phyloP scores from a whole-genome alignment of 2,888 invertebrate genomes.

The Mylabris sibirica region DNA sequence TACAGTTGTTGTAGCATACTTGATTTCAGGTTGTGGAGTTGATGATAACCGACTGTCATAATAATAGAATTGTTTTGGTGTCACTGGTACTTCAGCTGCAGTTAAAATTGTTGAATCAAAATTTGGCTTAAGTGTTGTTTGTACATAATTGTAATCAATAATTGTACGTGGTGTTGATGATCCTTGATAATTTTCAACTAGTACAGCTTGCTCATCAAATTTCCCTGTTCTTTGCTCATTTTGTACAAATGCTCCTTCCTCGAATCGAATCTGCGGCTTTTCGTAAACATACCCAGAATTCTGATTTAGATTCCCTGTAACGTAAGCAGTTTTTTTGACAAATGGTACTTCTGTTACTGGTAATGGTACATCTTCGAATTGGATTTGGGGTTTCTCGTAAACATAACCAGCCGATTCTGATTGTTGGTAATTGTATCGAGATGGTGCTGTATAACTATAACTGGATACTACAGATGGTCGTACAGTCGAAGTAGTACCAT shows the following conservation, averaged over 20 bases:
- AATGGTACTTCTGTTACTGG: slow-evolving; percentile 53
- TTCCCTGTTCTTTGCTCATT: slow-evolving; percentile 36
- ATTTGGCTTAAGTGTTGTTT: slow-evolving; percentile 53
- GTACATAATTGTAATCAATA: slow-evolving; percentile 32
- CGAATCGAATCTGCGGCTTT: slow-evolving; percentile 39
- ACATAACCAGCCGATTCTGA: slow-evolving; percentile 37
- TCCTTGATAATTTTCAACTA: slow-evolving; percentile 23
- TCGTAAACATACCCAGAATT: slow-evolving; percentile 39
- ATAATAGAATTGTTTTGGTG: slow-evolving; percentile 42
- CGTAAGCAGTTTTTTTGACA: slow-evolving; percentile 54
- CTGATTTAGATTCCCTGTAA: slow-evolving; percentile 45
- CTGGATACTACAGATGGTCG: slow-evolving; percentile 44
- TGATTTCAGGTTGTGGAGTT: slow-evolving; percentile 32
- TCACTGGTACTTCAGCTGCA: slow-evolving; percentile 40
- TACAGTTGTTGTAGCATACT: slow-evolving; percentile 45
- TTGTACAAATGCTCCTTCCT: slow-evolving; percentile 41
- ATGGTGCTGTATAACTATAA: slow-evolving; percentile 38
- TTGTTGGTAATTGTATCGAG: slow-evolving; percentile 48
- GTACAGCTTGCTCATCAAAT: slow-evolving; percentile 41
- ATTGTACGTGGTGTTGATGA: slow-evolving; percentile 22
- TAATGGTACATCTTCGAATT: background rate
- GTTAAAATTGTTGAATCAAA: slow-evolving; percentile 60
- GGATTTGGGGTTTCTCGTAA: slow-evolving; percentile 40
- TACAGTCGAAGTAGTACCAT: slow-evolving; percentile 21
- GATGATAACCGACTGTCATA: slow-evolving; percentile 47